A percentile compares a stretch with the other conserved stretches of the same genome.
These are phyloP conservation scores for Istiophorus platypterus DNA, from an alignment of 2,113 vertebrate species.

Conservation along the genomic window DNA sequence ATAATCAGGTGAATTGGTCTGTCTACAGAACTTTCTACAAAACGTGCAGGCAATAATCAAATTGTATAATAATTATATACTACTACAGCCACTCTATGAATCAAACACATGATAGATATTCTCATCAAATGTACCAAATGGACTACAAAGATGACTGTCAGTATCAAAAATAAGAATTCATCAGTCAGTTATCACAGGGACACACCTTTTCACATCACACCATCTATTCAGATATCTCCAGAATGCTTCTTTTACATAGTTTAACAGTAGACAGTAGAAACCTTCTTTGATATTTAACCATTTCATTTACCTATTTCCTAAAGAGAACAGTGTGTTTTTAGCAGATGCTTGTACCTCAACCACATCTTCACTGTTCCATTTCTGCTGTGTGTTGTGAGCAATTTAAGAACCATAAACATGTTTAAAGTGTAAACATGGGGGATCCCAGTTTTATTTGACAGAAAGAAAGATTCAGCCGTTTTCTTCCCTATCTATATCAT, in stretches of 20 bases:
- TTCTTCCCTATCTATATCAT: neutral
- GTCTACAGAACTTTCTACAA: neutral
- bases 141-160: neutral
- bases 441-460: slow-evolving; percentile 6
- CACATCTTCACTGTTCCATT: neutral
- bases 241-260: neutral
- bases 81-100: neutral
- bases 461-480: slow-evolving; percentile 30
- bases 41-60: neutral
- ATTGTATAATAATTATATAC: neutral
- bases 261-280: neutral
- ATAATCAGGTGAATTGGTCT: neutral
- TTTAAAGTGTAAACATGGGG: slow-evolving; percentile 68
- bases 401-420: slow-evolving; percentile 51
- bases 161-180: neutral
- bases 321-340: neutral
- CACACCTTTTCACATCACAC: neutral
- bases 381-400: neutral
- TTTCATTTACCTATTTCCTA: neutral
- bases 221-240: neutral
- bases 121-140: neutral
- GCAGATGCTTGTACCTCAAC: neutral
- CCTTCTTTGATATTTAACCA: neutral
- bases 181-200: no score
- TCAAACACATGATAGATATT: neutral